Conservation (phyloP, 2,888 invertebrate genomes). For the Mythimna loreyi region DNA sequence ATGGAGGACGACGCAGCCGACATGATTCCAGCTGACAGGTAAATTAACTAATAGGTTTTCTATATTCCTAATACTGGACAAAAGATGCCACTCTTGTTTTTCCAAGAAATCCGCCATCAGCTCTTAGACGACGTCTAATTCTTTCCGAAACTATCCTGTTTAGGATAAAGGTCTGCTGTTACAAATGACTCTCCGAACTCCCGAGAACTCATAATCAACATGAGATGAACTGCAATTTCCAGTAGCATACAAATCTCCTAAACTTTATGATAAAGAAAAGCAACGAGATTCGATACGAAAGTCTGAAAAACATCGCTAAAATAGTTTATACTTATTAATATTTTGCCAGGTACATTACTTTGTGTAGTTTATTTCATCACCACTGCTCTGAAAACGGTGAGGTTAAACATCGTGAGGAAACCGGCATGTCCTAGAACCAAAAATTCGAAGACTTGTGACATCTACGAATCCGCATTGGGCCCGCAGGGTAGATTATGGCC, state of each 20-base stretch:
- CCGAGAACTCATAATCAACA: neutral
- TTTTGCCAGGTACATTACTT: no score
- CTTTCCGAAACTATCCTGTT: neutral
- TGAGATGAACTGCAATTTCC: neutral
- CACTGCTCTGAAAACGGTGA: no score
- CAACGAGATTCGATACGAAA: neutral
- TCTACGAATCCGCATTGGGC: no score
- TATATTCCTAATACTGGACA: neutral
- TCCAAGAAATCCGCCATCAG: neutral
- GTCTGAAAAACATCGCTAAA: neutral
- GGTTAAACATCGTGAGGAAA: no score
- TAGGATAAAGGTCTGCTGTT: no score
- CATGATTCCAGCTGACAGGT: conserved; percentile 86
- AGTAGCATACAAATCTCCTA: no score
- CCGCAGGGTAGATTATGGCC: no score
- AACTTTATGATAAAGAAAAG: neutral
- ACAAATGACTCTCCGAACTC: neutral
- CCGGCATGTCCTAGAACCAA: no score
- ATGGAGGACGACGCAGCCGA: conserved; percentile 85
- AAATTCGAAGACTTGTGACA: no score
- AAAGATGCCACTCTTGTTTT: neutral
- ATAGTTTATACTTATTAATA: neutral
- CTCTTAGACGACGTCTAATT: neutral
- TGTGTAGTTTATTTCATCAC: no score
- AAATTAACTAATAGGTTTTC: neutral